Base-by-base conservation (phyloP, 2,113 vertebrate species). In the Nycticorax nycticorax region DNA sequence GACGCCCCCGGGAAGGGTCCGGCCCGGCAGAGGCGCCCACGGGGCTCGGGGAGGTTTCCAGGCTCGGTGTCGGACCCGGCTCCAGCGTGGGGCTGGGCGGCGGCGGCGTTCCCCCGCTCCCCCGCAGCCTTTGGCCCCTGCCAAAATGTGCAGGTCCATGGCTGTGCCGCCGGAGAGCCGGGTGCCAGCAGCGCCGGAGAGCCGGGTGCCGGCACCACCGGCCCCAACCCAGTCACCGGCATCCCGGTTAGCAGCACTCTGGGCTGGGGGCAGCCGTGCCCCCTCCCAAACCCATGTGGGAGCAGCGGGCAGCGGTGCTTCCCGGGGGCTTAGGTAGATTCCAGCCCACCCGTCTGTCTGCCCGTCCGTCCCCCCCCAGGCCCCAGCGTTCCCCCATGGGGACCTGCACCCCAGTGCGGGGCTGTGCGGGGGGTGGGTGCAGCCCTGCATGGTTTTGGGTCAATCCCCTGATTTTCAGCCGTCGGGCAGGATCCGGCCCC, bases 221-320 rank as follows among this genome's bases (percentile, higher is more conserved):
- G 30, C 33, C 27, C 62, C 2, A 10, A 11, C 62, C 20, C 2
- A 0, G 4, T 69, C 21, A 8, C 35, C 24, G 1, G 18, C 62
- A 20, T 21, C 66, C 52, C 13, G 0, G 37, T 72, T 22, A 19
- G 12, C 63, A 27, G 10, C 37, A 1, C 35, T 3, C 12, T 1
- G n/a, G 26, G 64, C 66, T 30, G 32, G 15, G 39, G 53, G 28
- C 33, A 68, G 55, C 55, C 5, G 0, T 48, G 20, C 62, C 39
- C 5, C 3, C 23, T 53, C 62, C 53, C 6, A 1, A 9, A 4
- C 22, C 6, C 27, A 4, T 1, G 0, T 6, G n/a, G 69, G 62
- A 43, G 39, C 75, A 17, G 33, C 19, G 4, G 2, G 37, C 66
- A 16, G 59, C 4, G 2, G 6, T 12, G 24, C 41, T 52, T 57